Conservation (phyloP, 2,113 vertebrate genomes). For the Heliornis fulica region DNA sequence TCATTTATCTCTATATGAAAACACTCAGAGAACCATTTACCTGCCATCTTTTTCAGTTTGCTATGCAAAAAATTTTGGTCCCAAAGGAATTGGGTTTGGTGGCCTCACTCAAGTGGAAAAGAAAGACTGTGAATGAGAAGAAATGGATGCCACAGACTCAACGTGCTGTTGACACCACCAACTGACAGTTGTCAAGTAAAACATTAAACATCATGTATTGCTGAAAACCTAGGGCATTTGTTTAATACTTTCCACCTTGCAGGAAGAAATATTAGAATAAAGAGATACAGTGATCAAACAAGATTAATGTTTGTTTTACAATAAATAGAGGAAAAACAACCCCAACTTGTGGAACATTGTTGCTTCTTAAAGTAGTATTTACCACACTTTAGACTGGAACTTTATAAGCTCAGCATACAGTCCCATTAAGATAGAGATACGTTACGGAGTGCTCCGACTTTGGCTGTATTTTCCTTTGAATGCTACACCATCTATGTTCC, state of each 20-base stretch:
- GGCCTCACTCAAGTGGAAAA: conserved; percentile 87
- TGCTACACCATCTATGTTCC: background rate
- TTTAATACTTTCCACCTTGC: background rate
- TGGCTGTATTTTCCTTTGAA: background rate
- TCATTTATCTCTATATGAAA: background rate
- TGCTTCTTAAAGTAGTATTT: background rate
- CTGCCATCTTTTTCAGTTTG: conserved; percentile 79
- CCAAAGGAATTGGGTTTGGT: conserved; percentile 92
- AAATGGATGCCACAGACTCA: background rate
- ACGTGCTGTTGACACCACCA: background rate
- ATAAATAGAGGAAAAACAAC: background rate
- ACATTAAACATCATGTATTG: background rate
- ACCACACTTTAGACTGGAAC: background rate
- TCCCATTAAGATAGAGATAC: background rate
- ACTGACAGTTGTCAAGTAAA: background rate
- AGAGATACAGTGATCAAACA: background rate
- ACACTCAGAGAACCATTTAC: background rate
- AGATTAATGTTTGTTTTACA: background rate
- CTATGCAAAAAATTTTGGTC: conserved; percentile 96
- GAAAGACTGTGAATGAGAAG: conserved; percentile 69
- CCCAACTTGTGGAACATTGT: background rate
- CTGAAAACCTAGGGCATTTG: background rate
- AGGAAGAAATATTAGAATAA: background rate
- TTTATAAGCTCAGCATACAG: background rate
- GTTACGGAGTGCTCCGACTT: background rate